Evolutionary conservation across 23 tunicate species (phyloP), one percentile per base, ranked within the genome.

Genomic region (Trididemnum clinides): DNA sequence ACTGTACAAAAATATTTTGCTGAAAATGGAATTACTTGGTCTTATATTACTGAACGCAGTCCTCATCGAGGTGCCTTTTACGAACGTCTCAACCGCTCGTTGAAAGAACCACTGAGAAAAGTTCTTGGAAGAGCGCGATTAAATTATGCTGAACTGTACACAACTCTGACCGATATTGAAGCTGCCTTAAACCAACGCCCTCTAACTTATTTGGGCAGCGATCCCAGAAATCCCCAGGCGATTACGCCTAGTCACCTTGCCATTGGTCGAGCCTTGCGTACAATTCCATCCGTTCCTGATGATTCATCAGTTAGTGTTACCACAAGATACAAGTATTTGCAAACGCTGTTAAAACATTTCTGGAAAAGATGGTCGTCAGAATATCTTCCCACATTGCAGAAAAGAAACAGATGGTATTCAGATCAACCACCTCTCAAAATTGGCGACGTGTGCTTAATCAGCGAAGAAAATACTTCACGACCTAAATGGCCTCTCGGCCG

Each of bases 211-310:
- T 66, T 66, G 37, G 75, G 75, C 7, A 66, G 75, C 31, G 75
- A 66, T 66, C 75, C 37, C 6, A 66, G n/a, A 3, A 66, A 66
- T 31, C 36, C 6, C 4, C 75, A 66, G n/a, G 75, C 75, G 5
- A 66, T 66, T 28, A 66, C 37, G 7, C 75, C 75, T 2, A 66
- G 75, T 66, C 75, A 66, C 31, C n/a, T n/a, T 66, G 31, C 69
- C 18, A 62, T 62, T 62, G 69, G 69, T 21, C 23, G 27, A 6
- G 69, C 69, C 4, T 62, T 62, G 54, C 10, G 15, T 7, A 44
- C 54, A 7, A 15, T 44, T 44, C 54, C 54, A n/a, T n/a, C n/a
- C n/a, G n/a, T n/a, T n/a, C n/a, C n/a, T n/a, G n/a, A n/a, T n/a
- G n/a, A n/a, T n/a, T n/a, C n/a, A n/a, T n/a, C n/a, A n/a, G n/a